These are phyloP conservation scores for Rhincodon typus DNA, from an alignment of 2,797 vertebrate genomes.

Conservation along the genomic window DNA sequence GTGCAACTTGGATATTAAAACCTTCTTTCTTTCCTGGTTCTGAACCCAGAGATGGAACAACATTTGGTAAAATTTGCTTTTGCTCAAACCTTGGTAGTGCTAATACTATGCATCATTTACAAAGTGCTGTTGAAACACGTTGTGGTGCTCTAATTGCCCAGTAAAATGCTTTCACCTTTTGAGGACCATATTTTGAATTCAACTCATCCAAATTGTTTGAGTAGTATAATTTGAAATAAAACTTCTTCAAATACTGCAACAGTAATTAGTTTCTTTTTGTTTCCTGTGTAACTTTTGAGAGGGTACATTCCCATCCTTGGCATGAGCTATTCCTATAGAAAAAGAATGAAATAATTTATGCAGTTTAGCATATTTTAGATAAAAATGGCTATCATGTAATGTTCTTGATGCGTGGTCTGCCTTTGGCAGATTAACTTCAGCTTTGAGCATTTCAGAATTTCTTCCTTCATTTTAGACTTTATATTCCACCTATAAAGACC, in stretches of 20 bases:
- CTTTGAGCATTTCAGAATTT: not conserved
- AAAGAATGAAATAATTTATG: not conserved
- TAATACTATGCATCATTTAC: not conserved
- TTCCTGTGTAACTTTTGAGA: not conserved
- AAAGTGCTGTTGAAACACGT: not conserved
- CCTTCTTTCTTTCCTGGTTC: not conserved
- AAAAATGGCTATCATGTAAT: not conserved
- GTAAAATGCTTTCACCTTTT: not conserved
- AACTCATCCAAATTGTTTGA: not conserved
- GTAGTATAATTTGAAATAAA: not conserved
- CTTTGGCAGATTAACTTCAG: not conserved
- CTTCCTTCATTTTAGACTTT: not conserved
- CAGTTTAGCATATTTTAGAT: not conserved
- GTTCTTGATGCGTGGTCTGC: not conserved
- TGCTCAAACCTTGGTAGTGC: not conserved
- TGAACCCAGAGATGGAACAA: not conserved
- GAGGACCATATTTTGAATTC: not conserved
- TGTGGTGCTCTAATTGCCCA: not conserved
- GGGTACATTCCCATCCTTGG: not conserved
- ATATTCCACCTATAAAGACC: not conserved
- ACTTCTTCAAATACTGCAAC: not conserved
- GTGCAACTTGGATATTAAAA: not conserved
- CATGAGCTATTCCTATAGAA: not conserved
- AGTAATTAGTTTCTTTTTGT: not conserved
- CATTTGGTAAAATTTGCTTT: not conserved